Conservation (phyloP, 23 tunicate species). For the Ascidia mentula region DNA sequence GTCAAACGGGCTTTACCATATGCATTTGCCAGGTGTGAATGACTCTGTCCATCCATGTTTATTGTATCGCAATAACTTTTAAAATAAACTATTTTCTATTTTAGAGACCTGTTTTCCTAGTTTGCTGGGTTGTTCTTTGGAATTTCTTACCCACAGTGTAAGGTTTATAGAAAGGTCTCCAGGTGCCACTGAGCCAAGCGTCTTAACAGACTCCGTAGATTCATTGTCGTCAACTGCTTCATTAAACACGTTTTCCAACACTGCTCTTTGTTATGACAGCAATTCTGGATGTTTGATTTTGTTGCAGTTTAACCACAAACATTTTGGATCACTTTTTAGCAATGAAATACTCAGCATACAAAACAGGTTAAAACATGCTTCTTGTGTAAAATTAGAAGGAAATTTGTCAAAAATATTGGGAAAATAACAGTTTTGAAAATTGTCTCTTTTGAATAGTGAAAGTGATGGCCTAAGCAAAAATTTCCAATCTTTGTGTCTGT, state of each 20-base stretch:
- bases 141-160: background rate
- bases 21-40: constrained; percentile 29
- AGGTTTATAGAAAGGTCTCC: background rate
- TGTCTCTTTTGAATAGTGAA: too few relatives aligned
- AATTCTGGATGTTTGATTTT: constrained; percentile 1
- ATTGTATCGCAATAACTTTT: background rate
- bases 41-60: background rate
- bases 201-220: constrained; percentile 17
- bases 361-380: constrained; percentile 27
- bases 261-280: constrained; percentile 24
- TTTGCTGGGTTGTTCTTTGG: constrained; percentile 8
- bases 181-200: background rate
- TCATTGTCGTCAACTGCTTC: constrained; percentile 14
- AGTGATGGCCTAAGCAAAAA: too few relatives aligned
- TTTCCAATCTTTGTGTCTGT: background rate
- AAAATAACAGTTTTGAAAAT: too few relatives aligned
- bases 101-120: background rate
- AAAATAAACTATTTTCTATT: background rate
- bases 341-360: constrained; percentile 1
- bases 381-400: too few relatives aligned
- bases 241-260: background rate
- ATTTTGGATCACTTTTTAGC: constrained; percentile 2
- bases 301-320: background rate
- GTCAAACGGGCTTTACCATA: constrained; percentile 32
- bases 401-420: too few relatives aligned